Evolutionary conservation across 2,113 vertebrate species (phyloP), one percentile per base, ranked within the genome.

Genomic region (Apistogramma diplotaenia): DNA sequence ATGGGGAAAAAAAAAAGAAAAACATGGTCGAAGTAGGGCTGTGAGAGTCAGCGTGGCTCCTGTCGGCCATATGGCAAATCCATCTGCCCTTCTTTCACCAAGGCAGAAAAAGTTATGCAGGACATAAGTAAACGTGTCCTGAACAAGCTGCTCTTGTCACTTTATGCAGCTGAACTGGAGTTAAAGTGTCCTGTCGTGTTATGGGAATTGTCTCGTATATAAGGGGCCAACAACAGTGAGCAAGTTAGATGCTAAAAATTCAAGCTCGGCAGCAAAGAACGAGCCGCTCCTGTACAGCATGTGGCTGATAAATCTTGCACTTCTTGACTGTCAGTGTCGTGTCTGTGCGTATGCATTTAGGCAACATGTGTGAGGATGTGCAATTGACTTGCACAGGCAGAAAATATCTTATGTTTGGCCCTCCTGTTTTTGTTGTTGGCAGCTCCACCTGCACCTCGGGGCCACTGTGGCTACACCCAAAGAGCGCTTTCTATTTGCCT

Each of bases 51-150:
- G 87, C 82, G 75, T 70, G 86, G n/a, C 54, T 87, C 67, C 79
- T 84, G 65, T 73, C 6, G 18, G n/a, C 89, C 93, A 93, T 93
- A 93, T 93, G 91, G 89, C 75, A 51, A 80, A 87, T 85, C 90
- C 92, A 92, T 93, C 89, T 92, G 93, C 70, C 79, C 78, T 76
- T 62, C 74, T 60, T 85, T 76, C 18, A 31, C 54, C 80, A 72
- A 75, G 81, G 70, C 73, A 87, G 27, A 78, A 80, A 77, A 86
- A 88, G 79, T 86, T 82, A 37, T 40, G 58, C 49, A 70, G 75
- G 78, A 84, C 27, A 49, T 85, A 70, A 76, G 55, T 21, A 55
- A 82, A 61, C 71, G 35, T 46, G 76, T 76, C 73, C 83, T 27
- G 55, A 76, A 81, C 81, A 73, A 73, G 70, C 77, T 55, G 60